Percentiles rank a stretch among this genome's conserved stretches.
Conservation (phyloP, 2,113 vertebrate species). For the Thunnus thynnus region DNA sequence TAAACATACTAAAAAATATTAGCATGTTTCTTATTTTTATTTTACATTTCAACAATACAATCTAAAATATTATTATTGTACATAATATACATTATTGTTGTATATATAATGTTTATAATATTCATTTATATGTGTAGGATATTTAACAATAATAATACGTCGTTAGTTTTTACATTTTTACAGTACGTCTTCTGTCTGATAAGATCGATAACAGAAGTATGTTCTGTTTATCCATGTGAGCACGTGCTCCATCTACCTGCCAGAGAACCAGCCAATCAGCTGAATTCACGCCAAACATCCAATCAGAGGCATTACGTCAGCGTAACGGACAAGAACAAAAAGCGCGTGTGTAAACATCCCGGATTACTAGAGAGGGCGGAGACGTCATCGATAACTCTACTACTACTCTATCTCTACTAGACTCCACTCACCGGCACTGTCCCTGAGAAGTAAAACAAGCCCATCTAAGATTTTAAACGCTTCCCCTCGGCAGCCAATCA, state of each 20-base stretch:
- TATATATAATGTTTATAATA: no score
- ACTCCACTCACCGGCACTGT: conserved; percentile 21
- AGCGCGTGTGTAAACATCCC: fast-evolving
- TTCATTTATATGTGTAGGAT: no score
- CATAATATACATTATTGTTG: no score
- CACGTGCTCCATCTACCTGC: neutral
- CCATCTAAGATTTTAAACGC: conserved; percentile 44
- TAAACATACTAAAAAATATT: no score
- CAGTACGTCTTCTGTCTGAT: no score
- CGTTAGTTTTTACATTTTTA: no score
- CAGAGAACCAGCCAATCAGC: conserved; percentile 56
- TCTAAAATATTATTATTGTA: no score
- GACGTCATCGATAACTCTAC: fast-evolving
- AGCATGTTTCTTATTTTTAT: no score
- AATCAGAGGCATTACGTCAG: conserved; percentile 36
- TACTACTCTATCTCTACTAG: fast-evolving
- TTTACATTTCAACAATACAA: no score
- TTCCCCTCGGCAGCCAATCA: conserved; percentile 69
- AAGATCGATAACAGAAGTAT: no score
- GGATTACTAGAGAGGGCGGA: neutral
- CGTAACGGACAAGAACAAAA: neutral
- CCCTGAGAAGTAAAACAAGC: fast-evolving
- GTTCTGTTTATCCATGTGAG: conserved; percentile 1
- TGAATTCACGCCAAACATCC: neutral
- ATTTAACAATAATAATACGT: no score